Base-by-base conservation (phyloP, 1,140 invertebrate species). In the Drosophila prosaltans region DNA sequence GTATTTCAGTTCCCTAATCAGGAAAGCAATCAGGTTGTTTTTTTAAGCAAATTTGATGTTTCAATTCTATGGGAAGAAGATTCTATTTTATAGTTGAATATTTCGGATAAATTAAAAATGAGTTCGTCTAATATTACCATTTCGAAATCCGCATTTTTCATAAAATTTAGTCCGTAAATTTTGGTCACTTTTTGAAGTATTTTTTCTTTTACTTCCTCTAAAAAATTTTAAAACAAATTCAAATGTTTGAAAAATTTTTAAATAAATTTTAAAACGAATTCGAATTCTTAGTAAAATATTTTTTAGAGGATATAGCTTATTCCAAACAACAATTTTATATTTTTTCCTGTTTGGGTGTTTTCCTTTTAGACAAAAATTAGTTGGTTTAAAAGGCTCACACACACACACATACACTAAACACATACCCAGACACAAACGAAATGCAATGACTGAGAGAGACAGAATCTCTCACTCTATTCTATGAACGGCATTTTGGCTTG, bases 371-470 rank as follows among this genome's bases (percentile, higher is more conserved):
- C 45, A 65, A 65, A 88, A 86, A 86, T 86, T 86, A 88, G 82
- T 86, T 77, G 72, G 76, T 73, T 60, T 86, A 88, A 88, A 88
- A 80, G 82, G 83, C 83, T 86, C 69, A 79, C 78, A 72, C 69
- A 64, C 30, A 62, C 36, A 59, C 41, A 59, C 59, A 57, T n/a
- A 48, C 26, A 59, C 28, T 30, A 30, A 4, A 2, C 55, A 43
- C 40, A 54, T 32, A 21, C 8, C 8, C 6, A 36, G 48, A 28
- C 43, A 41, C 32, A 36, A 36, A 36, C 32, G 32, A 21, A 58
- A 32, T 16, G n/a, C 16, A 26, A 66, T 63, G 51, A 9, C 10
- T 67, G 63, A 16, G 36, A 24, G 39, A 28, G 30, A 39, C 8
- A 32, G 28, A 48, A 24, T 26, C 45, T 51, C 45, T 51, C 45